Conservation (phyloP, 2,888 invertebrate species). For the Calephelis perditalis region DNA sequence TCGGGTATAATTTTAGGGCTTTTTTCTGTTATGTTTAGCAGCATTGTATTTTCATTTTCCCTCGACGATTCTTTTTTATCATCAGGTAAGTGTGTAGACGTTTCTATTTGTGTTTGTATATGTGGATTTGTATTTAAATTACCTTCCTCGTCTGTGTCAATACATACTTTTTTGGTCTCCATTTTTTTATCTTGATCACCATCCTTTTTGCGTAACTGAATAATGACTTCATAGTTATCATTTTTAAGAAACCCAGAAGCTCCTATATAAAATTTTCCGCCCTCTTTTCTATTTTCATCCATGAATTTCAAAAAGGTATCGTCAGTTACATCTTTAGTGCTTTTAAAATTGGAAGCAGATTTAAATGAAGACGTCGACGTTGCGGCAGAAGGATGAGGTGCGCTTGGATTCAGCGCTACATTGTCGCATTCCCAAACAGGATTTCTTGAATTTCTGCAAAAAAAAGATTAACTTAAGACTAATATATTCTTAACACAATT, state of each 20-base stretch:
- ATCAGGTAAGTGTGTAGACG: neutral
- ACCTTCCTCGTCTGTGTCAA: neutral
- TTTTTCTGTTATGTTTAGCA: neutral
- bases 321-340: constrained; percentile 33
- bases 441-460: constrained; percentile 11
- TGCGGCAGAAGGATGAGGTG: constrained; percentile 35
- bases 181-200: constrained; percentile 14
- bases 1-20: neutral
- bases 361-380: constrained; percentile 49
- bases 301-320: constrained; percentile 49
- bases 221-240: constrained; percentile 64
- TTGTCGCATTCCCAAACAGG: neutral
- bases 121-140: neutral
- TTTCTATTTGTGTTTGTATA: neutral
- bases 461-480: too few relatives aligned
- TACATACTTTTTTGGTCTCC: neutral
- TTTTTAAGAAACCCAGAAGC: constrained; percentile 57
- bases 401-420: neutral
- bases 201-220: constrained; percentile 63
- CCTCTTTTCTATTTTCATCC: constrained; percentile 47
- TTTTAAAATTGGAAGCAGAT: constrained; percentile 43
- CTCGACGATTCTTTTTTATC: neutral
- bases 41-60: neutral
- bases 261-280: constrained; percentile 62
- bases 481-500: too few relatives aligned